These are phyloP conservation scores for Ectemnius cavifrons DNA, from an alignment of 2,888 invertebrate species.

Conservation along the genomic window DNA sequence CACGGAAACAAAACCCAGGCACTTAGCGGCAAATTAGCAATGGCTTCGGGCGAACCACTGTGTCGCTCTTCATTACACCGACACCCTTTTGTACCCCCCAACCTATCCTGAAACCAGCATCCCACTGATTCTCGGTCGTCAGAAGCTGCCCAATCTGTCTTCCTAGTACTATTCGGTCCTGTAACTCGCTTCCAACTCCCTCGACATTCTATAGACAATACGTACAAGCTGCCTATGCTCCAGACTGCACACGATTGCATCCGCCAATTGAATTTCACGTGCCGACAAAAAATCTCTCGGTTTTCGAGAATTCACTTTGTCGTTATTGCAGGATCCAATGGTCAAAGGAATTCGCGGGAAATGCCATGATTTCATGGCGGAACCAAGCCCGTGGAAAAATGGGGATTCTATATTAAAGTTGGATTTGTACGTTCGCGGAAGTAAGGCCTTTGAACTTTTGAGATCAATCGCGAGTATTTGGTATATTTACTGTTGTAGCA, in stretches of 20 bases:
- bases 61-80: constrained; percentile 71
- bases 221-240: constrained; percentile 3
- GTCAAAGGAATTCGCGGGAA: too few relatives aligned
- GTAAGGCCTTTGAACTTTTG: too few relatives aligned
- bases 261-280: constrained; percentile 49
- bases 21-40: constrained; percentile 70
- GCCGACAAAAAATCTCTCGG: constrained; percentile 37
- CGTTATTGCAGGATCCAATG: too few relatives aligned
- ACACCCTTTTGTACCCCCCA: constrained; percentile 44
- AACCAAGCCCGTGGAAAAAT: too few relatives aligned
- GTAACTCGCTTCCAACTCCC: constrained; percentile 45
- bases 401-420: too few relatives aligned
- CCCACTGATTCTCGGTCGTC: constrained; percentile 13
- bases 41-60: constrained; percentile 55
- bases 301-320: too few relatives aligned
- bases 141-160: too few relatives aligned
- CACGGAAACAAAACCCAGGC: constrained; percentile 70
- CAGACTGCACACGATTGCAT: constrained; percentile 17
- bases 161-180: constrained; percentile 6
- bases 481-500: too few relatives aligned
- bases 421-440: too few relatives aligned
- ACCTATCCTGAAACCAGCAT: neutral
- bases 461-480: too few relatives aligned
- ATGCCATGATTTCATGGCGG: too few relatives aligned
- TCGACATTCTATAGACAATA: constrained; percentile 60